Evolutionary conservation across 2,113 vertebrate species (phyloP).

Genomic region (Hipposideros armiger): DNA sequence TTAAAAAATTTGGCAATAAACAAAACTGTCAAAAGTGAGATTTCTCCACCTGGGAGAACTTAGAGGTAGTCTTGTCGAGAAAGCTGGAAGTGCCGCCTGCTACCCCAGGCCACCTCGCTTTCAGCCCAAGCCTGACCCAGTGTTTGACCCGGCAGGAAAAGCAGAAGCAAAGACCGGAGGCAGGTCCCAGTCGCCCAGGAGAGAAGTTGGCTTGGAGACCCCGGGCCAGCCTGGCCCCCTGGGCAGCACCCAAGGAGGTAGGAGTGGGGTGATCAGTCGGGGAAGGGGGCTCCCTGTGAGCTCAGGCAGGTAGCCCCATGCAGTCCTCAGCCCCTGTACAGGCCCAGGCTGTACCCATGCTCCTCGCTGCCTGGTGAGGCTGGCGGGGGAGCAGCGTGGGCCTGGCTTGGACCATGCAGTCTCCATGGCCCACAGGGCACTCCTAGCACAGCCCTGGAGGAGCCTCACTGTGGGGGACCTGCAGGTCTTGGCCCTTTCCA

Average conservation of each 20-base stretch:
- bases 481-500: background rate
- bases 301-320: accelerated
- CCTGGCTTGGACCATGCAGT: background rate
- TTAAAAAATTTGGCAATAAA: background rate
- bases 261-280: accelerated
- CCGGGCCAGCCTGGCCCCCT: accelerated
- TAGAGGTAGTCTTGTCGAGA: background rate
- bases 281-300: too few relatives aligned
- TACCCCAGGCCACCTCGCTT: background rate
- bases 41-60: background rate
- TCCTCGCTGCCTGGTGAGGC: background rate
- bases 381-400: background rate
- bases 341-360: accelerated
- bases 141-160: background rate
- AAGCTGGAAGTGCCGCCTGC: background rate
- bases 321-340: background rate
- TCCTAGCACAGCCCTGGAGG: too few relatives aligned
- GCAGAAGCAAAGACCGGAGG: background rate
- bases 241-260: background rate
- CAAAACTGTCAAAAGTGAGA: background rate
- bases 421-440: too few relatives aligned
- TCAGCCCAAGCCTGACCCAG: background rate
- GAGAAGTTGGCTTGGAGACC: background rate
- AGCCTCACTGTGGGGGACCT: background rate
- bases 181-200: background rate